Evolutionary conservation across 2,797 vertebrate genomes (phyloP).

Genomic region (Hoplostethus mediterraneus): DNA sequence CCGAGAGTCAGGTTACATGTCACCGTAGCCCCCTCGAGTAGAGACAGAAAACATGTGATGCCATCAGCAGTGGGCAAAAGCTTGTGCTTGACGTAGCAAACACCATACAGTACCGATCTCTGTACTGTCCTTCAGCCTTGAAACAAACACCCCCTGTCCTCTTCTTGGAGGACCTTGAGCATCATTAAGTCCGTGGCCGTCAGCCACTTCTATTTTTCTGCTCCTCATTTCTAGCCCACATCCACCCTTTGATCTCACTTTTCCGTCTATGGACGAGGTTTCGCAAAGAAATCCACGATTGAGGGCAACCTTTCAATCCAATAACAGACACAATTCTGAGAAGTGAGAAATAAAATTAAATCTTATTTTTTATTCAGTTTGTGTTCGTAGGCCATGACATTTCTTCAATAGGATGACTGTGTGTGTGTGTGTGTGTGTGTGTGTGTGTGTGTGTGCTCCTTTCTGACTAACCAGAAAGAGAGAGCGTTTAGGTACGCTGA

Average conservation of each 20-base stretch:
- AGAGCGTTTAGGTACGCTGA: conserved; percentile 37
- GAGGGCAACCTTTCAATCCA: conserved; percentile 68
- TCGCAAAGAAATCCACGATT: conserved; percentile 49
- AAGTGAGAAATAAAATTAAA: conserved; percentile 55
- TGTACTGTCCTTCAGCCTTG: not conserved
- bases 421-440: conserved; percentile 31
- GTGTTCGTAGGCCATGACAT: conserved; percentile 29
- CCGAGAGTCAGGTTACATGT: no score
- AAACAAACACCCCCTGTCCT: not conserved
- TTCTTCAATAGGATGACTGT: conserved; percentile 50
- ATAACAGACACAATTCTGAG: conserved; percentile 40
- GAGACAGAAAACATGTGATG: conserved; percentile 7
- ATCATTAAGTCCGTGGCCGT: not conserved
- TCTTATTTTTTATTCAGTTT: conserved; percentile 45
- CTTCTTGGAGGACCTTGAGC: not conserved
- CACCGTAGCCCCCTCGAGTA: not conserved
- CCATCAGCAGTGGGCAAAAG: not conserved
- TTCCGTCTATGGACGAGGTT: conserved; percentile 4
- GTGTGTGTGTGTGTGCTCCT: conserved; percentile 34
- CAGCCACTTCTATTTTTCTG: conserved; percentile 5
- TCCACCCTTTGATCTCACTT: conserved; percentile 7
- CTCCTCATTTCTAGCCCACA: conserved; percentile 8
- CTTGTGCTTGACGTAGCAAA: not conserved
- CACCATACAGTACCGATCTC: not conserved
- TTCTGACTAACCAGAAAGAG: conserved; percentile 29